Percentiles rank a stretch among this genome's conserved stretches.
Evolutionary conservation across 2,113 vertebrate genomes (phyloP).

Genomic region (Struthidea cinerea): DNA sequence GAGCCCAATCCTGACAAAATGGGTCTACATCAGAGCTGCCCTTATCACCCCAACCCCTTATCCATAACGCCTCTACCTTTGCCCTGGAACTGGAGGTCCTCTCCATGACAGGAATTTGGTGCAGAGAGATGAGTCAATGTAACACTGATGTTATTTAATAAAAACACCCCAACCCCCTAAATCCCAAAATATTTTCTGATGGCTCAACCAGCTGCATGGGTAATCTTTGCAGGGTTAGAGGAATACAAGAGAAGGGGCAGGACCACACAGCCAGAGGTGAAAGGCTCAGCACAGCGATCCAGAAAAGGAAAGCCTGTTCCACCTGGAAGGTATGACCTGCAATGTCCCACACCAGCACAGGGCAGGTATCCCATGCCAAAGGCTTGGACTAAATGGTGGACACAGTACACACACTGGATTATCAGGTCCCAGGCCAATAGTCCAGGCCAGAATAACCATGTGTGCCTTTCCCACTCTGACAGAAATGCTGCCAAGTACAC

Average conservation of each 20-base stretch:
- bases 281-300: not conserved
- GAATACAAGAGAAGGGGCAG: not conserved
- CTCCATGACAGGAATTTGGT: not conserved
- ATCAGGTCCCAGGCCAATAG: not conserved
- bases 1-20: not conserved
- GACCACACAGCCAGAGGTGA: not conserved
- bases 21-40: not conserved
- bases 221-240: not conserved
- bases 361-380: not conserved
- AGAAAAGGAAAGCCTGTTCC: not conserved
- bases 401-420: not conserved
- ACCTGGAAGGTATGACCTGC: not conserved
- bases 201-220: not conserved
- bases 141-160: not conserved
- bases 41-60: not conserved
- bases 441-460: not conserved
- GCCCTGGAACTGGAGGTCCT: not conserved
- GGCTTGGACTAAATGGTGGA: not conserved
- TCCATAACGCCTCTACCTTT: not conserved
- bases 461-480: not conserved
- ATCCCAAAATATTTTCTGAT: not conserved
- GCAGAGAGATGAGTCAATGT: not conserved
- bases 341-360: fast-evolving
- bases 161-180: not conserved
- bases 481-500: not conserved